Base-by-base conservation (phyloP, 2,888 invertebrate species). In the Drosophila melanosoma region DNA sequence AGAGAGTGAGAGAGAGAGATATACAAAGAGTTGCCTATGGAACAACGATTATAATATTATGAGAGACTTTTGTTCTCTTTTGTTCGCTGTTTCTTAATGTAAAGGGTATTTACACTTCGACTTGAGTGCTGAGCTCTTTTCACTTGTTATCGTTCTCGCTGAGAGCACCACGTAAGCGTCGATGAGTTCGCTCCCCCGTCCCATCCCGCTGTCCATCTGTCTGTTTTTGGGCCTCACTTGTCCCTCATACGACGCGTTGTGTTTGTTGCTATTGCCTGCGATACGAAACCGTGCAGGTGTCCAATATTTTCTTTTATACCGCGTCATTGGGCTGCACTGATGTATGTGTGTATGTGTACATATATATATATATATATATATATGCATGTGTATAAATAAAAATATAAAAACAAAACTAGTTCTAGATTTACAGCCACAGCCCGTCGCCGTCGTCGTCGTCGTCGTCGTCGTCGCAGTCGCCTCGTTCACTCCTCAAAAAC, bases 281-380 rank as follows among this genome's bases (percentile, higher is more conserved):
- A 86, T 84, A 76, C 83, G 87, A 90, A 83, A 90, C 89, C 89
- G 85, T 91, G 90, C 90, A 90, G 90, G 92, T 92, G 91, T 91
- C 90, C 90, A 91, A 90, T 91, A 90, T 89, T 89, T 87, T 89
- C 83, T 89, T 91, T 91, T 90, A 93, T 82, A 89, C 81, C 78
- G 82, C 87, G 87, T 89, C 87, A 87, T 87, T 79, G 89, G 81
- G 71, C 69, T 79, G 68, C 70, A 68, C 58, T 79, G 54, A 69
- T 45, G n/a, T 17, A 32, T 40, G 17, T 42, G 29, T 29, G 29
- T 29, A 29, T 29, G 29, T 29, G 6, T 6, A 42, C 2, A 11
- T n/a, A n/a, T 5, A 17, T 4, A n/a, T 12, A 12, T 12, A 35
- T 12, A 5, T 12, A 12, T 35, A 35, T 35, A 35, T 35, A n/a